phyloP scores from a whole-genome alignment of 2,113 vertebrate species.

The Gymnogyps californianus region DNA sequence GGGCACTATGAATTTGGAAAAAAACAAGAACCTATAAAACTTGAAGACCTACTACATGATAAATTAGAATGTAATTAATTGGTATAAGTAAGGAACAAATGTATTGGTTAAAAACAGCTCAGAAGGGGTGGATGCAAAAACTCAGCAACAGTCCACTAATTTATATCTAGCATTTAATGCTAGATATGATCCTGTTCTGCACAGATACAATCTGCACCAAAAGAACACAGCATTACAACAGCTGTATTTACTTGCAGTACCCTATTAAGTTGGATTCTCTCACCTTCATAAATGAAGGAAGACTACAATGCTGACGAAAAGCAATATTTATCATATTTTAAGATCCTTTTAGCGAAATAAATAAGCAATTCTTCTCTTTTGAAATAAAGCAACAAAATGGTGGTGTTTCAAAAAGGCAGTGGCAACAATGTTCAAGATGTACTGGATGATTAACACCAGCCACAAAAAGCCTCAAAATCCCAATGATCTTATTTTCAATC shows the following conservation, averaged over 20 bases:
- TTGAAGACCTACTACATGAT: neutral
- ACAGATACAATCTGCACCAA: neutral
- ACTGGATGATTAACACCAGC: neutral
- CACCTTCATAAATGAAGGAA: neutral
- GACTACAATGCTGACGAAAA: neutral
- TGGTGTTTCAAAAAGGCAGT: neutral
- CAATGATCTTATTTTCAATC: neutral
- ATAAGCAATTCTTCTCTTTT: neutral
- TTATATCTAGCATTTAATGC: neutral
- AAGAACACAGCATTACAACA: neutral
- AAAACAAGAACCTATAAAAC: neutral
- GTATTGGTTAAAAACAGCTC: neutral
- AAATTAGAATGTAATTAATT: neutral
- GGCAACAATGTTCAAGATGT: neutral
- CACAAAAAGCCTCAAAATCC: neutral
- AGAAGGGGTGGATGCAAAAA: neutral
- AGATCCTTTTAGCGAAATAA: neutral
- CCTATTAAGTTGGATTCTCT: neutral
- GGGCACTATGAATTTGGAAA: neutral
- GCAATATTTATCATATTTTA: neutral
- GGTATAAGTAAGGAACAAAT: neutral
- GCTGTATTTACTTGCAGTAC: neutral
- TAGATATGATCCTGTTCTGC: neutral
- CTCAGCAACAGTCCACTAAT: neutral
- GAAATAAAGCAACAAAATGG: neutral